A percentile compares a stretch with the other conserved stretches of the same genome.
phyloP scores from a whole-genome alignment of 1,140 invertebrate species.

The Atta colombica region DNA sequence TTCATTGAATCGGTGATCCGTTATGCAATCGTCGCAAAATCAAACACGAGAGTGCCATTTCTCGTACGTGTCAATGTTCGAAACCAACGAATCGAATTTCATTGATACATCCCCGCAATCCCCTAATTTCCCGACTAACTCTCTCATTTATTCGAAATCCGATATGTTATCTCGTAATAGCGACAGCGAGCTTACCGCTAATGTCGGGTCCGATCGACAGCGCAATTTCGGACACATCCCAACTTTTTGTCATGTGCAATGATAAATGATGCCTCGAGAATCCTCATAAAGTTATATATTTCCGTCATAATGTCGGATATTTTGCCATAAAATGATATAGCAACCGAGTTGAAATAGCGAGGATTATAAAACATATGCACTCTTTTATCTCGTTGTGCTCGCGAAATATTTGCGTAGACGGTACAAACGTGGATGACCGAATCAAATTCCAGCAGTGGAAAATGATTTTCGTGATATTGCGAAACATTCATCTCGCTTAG shows the following conservation, averaged over 20 bases:
- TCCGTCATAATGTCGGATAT: conserved; percentile 10
- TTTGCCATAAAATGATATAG: not conserved
- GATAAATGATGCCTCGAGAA: conserved; percentile 22
- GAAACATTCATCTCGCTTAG: conserved; percentile 59
- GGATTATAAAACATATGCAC: conserved; percentile 31
- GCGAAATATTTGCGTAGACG: conserved; percentile 53
- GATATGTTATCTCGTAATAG: conserved; percentile 56
- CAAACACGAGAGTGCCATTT: conserved; percentile 22
- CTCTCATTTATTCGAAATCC: conserved; percentile 65
- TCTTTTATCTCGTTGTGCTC: conserved; percentile 41
- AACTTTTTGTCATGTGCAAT: not conserved
- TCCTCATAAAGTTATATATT: not conserved
- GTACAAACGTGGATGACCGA: not conserved
- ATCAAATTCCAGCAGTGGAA: conserved; percentile 48
- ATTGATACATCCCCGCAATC: conserved; percentile 46
- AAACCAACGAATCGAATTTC: conserved; percentile 58
- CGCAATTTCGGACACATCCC: not conserved
- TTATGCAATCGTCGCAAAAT: conserved; percentile 33
- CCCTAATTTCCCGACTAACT: conserved; percentile 63
- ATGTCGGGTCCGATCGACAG: conserved; percentile 16
- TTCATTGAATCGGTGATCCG: not conserved
- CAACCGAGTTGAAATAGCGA: not conserved
- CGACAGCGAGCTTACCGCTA: conserved; percentile 33
- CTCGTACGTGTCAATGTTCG: conserved; percentile 50
- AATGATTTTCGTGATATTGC: conserved; percentile 59